phyloP scores from a whole-genome alignment of 2,113 vertebrate genomes.

The Trichomycterus rosablanca region DNA sequence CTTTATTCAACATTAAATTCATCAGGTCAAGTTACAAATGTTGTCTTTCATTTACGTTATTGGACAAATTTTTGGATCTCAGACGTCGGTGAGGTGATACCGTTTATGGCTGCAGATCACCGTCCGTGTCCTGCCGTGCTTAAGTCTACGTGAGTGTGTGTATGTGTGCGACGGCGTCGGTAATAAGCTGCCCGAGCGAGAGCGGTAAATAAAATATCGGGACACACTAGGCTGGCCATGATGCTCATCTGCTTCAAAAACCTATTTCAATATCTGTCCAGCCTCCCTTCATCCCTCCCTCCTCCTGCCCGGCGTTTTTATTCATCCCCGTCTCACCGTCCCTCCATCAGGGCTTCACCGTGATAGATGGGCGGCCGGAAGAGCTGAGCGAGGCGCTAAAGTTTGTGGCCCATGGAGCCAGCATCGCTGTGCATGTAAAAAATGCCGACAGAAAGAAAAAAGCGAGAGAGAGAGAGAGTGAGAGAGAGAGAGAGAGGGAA shows the following conservation, averaged over 20 bases:
- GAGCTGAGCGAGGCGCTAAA: conserved; percentile 56
- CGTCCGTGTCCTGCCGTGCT: too few relatives aligned
- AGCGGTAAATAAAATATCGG: conserved; percentile 53
- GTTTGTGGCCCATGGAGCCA: conserved; percentile 67
- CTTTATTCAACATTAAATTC: too few relatives aligned
- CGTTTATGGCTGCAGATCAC: too few relatives aligned
- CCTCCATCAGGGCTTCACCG: conserved; percentile 51
- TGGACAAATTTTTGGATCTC: too few relatives aligned
- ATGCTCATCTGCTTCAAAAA: conserved; percentile 62
- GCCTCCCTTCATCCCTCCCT: conserved; percentile 21
- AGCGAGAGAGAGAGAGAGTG: conserved; percentile 18
- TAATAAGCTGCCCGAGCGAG: conserved; percentile 28
- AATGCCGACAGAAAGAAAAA: conserved; percentile 26
- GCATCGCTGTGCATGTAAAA: conserved; percentile 62
- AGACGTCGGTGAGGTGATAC: too few relatives aligned
- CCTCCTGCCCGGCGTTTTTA: conserved; percentile 12
- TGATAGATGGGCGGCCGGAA: conserved; percentile 56
- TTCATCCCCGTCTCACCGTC: conserved; percentile 26
- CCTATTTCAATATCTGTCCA: conserved; percentile 57
- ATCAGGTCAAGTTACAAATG: too few relatives aligned
- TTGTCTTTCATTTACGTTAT: too few relatives aligned
- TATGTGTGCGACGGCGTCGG: too few relatives aligned
- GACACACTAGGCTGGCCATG: conserved; percentile 50
- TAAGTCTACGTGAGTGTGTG: too few relatives aligned
- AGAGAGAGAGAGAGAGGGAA: conserved; percentile 23